A percentile compares a stretch with the other conserved stretches of the same genome.
Evolutionary conservation across 1,140 invertebrate species (phyloP).

Genomic region (Papilio glaucus): DNA sequence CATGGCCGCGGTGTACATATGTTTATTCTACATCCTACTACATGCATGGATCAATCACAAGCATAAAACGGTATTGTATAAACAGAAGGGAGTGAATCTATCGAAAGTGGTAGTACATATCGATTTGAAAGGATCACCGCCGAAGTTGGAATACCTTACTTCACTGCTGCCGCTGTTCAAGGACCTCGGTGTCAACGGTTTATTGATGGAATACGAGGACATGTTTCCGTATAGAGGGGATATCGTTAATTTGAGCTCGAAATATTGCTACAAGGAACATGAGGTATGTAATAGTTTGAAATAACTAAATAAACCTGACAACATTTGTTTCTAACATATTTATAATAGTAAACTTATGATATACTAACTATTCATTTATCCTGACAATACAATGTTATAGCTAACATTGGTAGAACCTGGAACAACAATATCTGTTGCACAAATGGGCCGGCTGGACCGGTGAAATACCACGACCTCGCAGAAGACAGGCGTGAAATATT

Average conservation of each 20-base stretch:
- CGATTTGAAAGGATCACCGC: conserved; percentile 95
- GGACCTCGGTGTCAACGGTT: conserved; percentile 91
- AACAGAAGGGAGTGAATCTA: conserved; percentile 39
- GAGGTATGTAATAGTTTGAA: conserved; percentile 83
- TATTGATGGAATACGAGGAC: conserved; percentile 98
- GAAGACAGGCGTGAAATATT: too few species aligned
- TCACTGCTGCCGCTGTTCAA: conserved; percentile 90
- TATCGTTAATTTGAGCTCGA: conserved; percentile 87
- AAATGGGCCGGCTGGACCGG: too few species aligned
- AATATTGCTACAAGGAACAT: conserved; percentile 89
- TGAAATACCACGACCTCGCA: too few species aligned
- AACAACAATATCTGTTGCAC: too few species aligned
- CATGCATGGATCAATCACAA: conserved; percentile 39
- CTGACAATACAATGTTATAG: too few species aligned
- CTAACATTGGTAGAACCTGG: too few species aligned
- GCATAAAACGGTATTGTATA: conserved; percentile 5
- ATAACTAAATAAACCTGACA: not conserved
- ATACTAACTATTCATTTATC: too few species aligned
- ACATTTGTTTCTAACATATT: too few species aligned
- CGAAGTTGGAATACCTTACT: conserved; percentile 87
- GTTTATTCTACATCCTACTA: conserved; percentile 40
- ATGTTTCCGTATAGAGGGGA: conserved; percentile 96
- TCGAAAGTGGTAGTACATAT: conserved; percentile 88
- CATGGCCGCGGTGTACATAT: conserved; percentile 31
- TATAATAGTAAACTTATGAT: too few species aligned